Conservation (phyloP, 2,797 vertebrate genomes). For the Huso huso region DNA sequence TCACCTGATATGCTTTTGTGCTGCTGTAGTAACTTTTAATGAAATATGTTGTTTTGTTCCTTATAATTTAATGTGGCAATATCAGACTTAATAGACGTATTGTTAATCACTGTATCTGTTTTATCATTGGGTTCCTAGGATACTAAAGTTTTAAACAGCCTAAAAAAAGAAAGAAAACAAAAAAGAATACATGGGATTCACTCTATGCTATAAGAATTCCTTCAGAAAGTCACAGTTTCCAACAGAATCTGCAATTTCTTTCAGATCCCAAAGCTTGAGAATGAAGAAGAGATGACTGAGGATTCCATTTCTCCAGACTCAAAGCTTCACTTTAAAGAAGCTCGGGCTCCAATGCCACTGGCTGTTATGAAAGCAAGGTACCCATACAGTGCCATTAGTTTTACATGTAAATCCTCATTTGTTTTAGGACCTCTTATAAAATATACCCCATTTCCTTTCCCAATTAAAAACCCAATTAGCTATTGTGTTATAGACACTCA, state of each 20-base stretch:
- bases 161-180: neutral
- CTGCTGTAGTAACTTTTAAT: no score
- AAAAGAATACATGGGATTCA: no score
- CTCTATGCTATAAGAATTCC: no score
- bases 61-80: no score
- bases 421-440: neutral
- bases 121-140: neutral
- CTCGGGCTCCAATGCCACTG: slow-evolving; percentile 55
- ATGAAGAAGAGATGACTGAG: slow-evolving; percentile 24
- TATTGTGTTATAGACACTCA: no score
- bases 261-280: slow-evolving; percentile 53
- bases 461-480: no score
- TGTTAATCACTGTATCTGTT: neutral
- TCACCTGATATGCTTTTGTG: no score
- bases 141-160: neutral
- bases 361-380: slow-evolving; percentile 80
- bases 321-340: slow-evolving; percentile 28
- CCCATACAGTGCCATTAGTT: slow-evolving; percentile 3
- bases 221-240: no score
- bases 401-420: neutral
- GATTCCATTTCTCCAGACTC: slow-evolving; percentile 32
- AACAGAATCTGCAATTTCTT: slow-evolving; percentile 14
- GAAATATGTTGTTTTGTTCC: no score
- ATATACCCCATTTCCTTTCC: neutral
- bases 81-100: neutral